Evolutionary conservation across 2,888 invertebrate species (phyloP).

Genomic region (Apamea anceps): DNA sequence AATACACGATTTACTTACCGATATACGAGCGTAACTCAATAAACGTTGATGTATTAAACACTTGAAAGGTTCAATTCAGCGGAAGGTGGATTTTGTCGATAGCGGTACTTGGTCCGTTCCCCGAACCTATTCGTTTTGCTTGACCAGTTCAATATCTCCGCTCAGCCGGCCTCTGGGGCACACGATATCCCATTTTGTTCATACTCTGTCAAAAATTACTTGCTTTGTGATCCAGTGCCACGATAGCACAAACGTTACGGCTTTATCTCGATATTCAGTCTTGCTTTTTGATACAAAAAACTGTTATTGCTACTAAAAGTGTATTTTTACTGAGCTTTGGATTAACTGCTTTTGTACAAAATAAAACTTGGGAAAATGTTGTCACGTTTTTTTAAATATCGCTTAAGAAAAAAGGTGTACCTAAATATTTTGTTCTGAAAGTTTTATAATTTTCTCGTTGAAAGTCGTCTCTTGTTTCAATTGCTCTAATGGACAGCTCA

Average conservation of each 20-base stretch:
- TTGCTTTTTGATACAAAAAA: constrained; percentile 66
- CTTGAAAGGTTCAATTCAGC: constrained; percentile 63
- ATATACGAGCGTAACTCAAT: constrained; percentile 53
- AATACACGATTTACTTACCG: constrained; percentile 56
- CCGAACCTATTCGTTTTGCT: constrained; percentile 75
- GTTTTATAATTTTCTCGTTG: constrained; percentile 51
- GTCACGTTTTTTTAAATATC: constrained; percentile 14
- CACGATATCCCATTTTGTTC: constrained; percentile 80
- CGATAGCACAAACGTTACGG: constrained; percentile 81
- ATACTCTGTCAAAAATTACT: constrained; percentile 82
- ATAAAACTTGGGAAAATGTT: constrained; percentile 1
- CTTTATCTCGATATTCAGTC: constrained; percentile 78
- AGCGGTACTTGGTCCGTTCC: constrained; percentile 68
- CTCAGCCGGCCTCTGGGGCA: constrained; percentile 79
- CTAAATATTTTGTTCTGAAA: constrained; percentile 45
- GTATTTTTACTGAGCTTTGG: constrained; percentile 3
- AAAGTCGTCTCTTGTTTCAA: constrained; percentile 46
- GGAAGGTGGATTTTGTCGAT: constrained; percentile 69
- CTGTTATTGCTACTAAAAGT: constrained; percentile 35
- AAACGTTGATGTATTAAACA: constrained; percentile 59
- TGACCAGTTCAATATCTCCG: constrained; percentile 80
- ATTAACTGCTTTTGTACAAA: constrained; percentile 5
- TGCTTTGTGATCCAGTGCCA: constrained; percentile 76
- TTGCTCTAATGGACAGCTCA: constrained; percentile 49
- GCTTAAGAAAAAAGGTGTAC: constrained; percentile 33